Conservation (phyloP, 1,140 invertebrate genomes). For the Pachypeltis micranthus region DNA sequence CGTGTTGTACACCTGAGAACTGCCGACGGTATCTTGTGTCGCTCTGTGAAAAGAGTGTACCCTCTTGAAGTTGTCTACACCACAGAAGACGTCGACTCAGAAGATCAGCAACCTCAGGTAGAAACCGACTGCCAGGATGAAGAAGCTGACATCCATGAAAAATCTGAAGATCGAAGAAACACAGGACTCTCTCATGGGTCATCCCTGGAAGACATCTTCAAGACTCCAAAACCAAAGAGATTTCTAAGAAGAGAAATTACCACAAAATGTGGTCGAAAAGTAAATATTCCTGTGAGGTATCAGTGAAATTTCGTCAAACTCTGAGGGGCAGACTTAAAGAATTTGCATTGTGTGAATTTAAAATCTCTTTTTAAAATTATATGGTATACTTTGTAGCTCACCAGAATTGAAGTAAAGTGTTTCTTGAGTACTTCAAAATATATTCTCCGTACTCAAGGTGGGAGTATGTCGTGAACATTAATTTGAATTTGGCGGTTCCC, state of each 20-base stretch:
- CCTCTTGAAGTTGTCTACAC: conserved; percentile 5
- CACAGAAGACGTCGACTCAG: neutral
- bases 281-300: neutral
- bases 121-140: neutral
- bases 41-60: conserved; percentile 1
- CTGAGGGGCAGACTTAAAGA: neutral
- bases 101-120: neutral
- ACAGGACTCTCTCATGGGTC: neutral
- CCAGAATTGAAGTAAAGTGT: too few species aligned
- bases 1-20: conserved; percentile 26
- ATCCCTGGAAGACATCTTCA: neutral
- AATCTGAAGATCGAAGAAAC: neutral
- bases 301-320: neutral
- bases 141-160: neutral
- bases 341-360: neutral
- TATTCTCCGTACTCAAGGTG: too few species aligned
- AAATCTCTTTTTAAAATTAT: too few species aligned
- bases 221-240: neutral
- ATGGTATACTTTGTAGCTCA: too few species aligned
- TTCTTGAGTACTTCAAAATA: too few species aligned
- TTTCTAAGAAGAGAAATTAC: neutral
- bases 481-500: too few species aligned
- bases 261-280: neutral
- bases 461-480: too few species aligned
- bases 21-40: conserved; percentile 16